These are phyloP conservation scores for Palythoa heliodiscus DNA, from an alignment of 92 coral and sea anemone genomes.

Conservation along the genomic window DNA sequence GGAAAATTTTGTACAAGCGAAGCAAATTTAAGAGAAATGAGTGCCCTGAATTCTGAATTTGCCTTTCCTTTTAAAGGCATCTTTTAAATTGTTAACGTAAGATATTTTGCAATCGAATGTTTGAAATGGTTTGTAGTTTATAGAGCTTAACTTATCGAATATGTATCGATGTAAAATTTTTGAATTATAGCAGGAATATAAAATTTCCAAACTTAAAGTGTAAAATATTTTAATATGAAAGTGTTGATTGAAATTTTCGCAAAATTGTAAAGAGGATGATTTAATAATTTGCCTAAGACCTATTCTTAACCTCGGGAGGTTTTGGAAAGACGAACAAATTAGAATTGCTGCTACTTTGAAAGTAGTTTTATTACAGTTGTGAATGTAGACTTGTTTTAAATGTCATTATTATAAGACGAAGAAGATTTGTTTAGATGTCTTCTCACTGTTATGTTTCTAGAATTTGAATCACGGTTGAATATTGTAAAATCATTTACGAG, in stretches of 20 bases:
- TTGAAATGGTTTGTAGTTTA: constrained; percentile 78
- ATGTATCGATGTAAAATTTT: constrained; percentile 92
- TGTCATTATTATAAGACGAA: constrained; percentile 74
- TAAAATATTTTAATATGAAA: constrained; percentile 94
- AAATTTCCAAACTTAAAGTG: constrained; percentile 96
- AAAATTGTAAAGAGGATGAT: constrained; percentile 75
- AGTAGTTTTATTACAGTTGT: constrained; percentile 82
- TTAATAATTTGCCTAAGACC: constrained; percentile 74
- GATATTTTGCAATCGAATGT: constrained; percentile 67
- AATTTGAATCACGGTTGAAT: constrained; percentile 69
- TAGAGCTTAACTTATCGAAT: constrained; percentile 95
- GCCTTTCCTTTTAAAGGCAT: constrained; percentile 24
- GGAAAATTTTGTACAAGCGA: constrained; percentile 30
- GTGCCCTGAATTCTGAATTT: constrained; percentile 16
- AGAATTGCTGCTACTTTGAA: constrained; percentile 92
- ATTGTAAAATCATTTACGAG: constrained; percentile 74
- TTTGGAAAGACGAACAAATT: constrained; percentile 68
- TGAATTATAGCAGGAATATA: constrained; percentile 93
- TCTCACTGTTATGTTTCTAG: constrained; percentile 83
- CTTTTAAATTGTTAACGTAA: constrained; percentile 65
- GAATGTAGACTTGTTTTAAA: constrained; percentile 90
- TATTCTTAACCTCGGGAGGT: constrained; percentile 78
- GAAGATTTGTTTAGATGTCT: constrained; percentile 69
- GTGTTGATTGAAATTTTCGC: constrained; percentile 92
- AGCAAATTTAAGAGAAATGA: constrained; percentile 40